Conservation (phyloP, 2,113 vertebrate species). For the Brachyhypopomus gauderio region DNA sequence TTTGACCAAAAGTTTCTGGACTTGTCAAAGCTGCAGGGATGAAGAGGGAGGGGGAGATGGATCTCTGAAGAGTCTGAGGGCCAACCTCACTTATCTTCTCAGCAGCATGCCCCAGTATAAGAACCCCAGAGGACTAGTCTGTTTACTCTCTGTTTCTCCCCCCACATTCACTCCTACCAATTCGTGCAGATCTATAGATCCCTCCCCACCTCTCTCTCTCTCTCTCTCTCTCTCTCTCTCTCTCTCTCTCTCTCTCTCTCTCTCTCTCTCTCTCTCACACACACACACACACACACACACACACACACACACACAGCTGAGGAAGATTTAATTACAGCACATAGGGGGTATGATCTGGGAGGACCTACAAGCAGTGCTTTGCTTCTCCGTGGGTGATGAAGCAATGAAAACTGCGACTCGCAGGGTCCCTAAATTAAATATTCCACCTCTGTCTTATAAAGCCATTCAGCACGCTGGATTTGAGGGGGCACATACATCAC, state of each 20-base stretch:
- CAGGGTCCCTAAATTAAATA: neutral
- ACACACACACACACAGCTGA: neutral
- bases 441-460: slow-evolving; percentile 17
- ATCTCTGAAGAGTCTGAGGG: neutral
- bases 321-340: neutral
- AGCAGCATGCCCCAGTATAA: neutral
- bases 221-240: neutral
- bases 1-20: slow-evolving; percentile 26
- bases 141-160: neutral
- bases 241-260: neutral
- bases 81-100: slow-evolving; percentile 2
- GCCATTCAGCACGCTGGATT: neutral
- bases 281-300: no score
- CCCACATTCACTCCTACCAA: neutral
- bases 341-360: no score
- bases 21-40: slow-evolving; percentile 1
- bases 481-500: neutral
- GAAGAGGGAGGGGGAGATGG: neutral
- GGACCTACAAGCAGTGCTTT: no score
- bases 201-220: no score
- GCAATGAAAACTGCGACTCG: no score
- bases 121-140: neutral
- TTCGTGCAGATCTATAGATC: no score
- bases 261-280: no score
- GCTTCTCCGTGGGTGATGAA: no score